Conservation (phyloP, 2,888 invertebrate species). For the Ophioninae sp. region DNA sequence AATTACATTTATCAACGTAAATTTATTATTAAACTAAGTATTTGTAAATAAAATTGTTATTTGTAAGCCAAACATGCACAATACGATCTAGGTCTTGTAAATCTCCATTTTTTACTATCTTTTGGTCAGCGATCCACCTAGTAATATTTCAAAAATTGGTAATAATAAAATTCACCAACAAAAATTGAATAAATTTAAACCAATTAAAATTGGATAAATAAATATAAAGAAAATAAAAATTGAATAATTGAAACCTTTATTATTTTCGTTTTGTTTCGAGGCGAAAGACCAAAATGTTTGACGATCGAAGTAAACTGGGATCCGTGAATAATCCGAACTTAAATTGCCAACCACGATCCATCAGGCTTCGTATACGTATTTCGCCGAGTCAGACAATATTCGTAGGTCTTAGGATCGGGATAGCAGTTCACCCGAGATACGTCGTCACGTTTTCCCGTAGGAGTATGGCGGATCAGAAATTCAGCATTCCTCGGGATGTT, state of each 20-base stretch:
- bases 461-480: conserved; percentile 23
- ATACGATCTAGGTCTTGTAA: too few species aligned
- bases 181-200: too few species aligned
- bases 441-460: conserved; percentile 42
- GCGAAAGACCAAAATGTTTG: not conserved
- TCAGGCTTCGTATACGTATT: not conserved
- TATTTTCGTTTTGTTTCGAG: not conserved
- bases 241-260: not conserved
- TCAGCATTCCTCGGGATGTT: conserved; percentile 50
- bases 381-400: conserved; percentile 21
- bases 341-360: not conserved
- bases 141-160: too few species aligned
- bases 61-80: too few species aligned
- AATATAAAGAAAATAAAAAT: too few species aligned
- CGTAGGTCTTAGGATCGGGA: conserved; percentile 17
- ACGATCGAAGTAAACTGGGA: not conserved
- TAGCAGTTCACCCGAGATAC: conserved; percentile 33
- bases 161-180: too few species aligned
- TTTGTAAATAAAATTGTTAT: too few species aligned
- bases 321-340: not conserved
- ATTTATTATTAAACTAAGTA: too few species aligned
- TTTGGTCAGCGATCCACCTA: too few species aligned
- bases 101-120: too few species aligned
- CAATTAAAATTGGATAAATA: too few species aligned
- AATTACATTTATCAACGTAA: too few species aligned